Conservation (phyloP, 23 tunicate species). For the Ascidia mentula region DNA sequence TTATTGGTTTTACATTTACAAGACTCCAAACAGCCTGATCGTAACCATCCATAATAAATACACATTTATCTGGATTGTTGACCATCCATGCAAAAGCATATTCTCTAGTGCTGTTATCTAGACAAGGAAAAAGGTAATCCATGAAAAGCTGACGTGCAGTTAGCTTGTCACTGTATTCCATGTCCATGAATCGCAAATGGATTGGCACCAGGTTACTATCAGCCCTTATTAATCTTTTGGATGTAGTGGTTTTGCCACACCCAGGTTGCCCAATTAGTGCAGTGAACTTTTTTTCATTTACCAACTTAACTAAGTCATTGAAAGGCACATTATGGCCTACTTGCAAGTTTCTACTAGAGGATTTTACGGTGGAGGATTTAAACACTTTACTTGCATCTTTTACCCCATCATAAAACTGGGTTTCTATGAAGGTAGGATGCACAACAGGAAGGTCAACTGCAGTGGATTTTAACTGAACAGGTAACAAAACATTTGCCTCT, state of each 20-base stretch:
- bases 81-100: slow-evolving; percentile 20
- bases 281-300: not conserved
- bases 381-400: too few species aligned
- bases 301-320: not conserved
- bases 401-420: too few species aligned
- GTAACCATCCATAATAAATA: slow-evolving; percentile 28
- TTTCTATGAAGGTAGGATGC: too few species aligned
- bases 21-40: slow-evolving; percentile 27
- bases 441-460: too few species aligned
- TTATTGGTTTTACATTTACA: not conserved
- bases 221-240: slow-evolving; percentile 8
- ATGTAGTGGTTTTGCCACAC: slow-evolving; percentile 31
- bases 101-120: not conserved
- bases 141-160: slow-evolving; percentile 9
- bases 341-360: too few species aligned
- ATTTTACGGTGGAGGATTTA: too few species aligned
- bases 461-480: too few species aligned
- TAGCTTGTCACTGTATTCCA: not conserved
- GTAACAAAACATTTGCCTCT: too few species aligned
- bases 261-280: slow-evolving; percentile 34
- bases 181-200: slow-evolving; percentile 18
- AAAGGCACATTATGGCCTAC: too few species aligned
- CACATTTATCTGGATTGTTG: slow-evolving; percentile 21
- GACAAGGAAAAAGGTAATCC: slow-evolving; percentile 11
- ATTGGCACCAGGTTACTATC: not conserved